Evolutionary conservation across 2,797 vertebrate species (phyloP), one percentile per base, ranked within the genome.

Genomic region (Delichon dasypus): DNA sequence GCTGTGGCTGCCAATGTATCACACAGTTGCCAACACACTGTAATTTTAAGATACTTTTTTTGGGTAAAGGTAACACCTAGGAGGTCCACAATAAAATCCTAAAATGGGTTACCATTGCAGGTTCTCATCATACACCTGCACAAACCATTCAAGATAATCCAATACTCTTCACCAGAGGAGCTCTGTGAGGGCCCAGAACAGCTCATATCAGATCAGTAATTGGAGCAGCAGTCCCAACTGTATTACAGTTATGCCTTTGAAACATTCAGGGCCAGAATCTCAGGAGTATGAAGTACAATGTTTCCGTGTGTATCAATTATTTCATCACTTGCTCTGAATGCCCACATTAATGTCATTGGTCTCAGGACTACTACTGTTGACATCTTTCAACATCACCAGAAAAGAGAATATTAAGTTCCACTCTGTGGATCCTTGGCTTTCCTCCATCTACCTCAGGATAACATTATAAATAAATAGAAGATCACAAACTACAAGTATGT

Each of bases 261-360:
- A 74, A 88, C 75, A 72, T 16, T 50, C 42, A 86, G 25, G 10
- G 10, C 6, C 36, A 86, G 61, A 61, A 65, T 9, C 34, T 71
- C 45, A 60, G n/a, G 10, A 71, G 14, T 13, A 42, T 9, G 7
- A 65, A 45, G 27, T 47, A n/a, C 3, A 4, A 44, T 1, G 2
- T 36, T 91, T 84, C 27, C 40, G 21, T 5, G n/a, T 5, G 5
- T 7, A 81, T 54, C 53, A 44, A 27, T 4, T 50, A 60, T 47
- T 77, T 77, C 54, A 61, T 40, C n/a, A 36, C 13, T 45, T 77
- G 34, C 47, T 61, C 34, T 8, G 47, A 65, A 65, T 48, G 38
- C 14, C 19, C 23, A 7, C 0, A 0, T 30, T 76, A 61, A 83
- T 9, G 27, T 4, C 20, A 67, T 0, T 3, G 0, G 58, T 45